Evolutionary conservation across 2,888 invertebrate genomes (phyloP), one percentile per base, ranked within the genome.

Genomic region (Xylota sylvarum): DNA sequence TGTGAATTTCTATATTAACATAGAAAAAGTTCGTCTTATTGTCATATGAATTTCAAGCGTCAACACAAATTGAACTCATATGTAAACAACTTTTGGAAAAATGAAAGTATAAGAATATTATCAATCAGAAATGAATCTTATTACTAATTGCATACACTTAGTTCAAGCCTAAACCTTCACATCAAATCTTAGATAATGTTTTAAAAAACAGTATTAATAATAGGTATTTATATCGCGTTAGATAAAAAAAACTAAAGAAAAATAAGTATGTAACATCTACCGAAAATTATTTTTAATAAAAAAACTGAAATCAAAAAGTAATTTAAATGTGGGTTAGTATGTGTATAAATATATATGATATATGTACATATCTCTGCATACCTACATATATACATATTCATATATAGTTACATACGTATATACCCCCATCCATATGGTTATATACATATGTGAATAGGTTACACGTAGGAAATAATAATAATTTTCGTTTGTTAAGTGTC

Each of bases 121-220:
- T 23, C 37, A 60, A 27, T 60, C 60, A 60, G 19, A 27, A 40
- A 60, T 27, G 27, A 6, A 40, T 23, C 4, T 32, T 40, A 60
- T 19, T 23, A 30, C 37, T 27, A 23, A 23, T 43, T 43, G 14
- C 27, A n/a, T 27, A 60, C 23, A 60, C 37, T 60, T 27, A 27
- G 27, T 40, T 60, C 10, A 40, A 37, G 58, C 32, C 32, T 56
- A 56, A 17, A 56, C n/a, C 19, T 19, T 58, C 58, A 58, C 58
- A 37, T 52, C 10, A 35, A 56, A 35, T 56, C 32, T 17, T 35
- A 35, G 35, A 60, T 40, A 60, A 23, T 40, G 23, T 58, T 37
- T 32, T 4, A 37, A 58, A n/a, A 58, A 12, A 58, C 6, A 35
- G 6, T 55, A 32, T 27, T 14, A 14, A 3, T 55, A 35, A 6